A percentile compares a stretch with the other conserved stretches of the same genome.
These are phyloP conservation scores for Hemiprocne comata DNA, from an alignment of 2,113 vertebrate genomes.

Conservation along the genomic window DNA sequence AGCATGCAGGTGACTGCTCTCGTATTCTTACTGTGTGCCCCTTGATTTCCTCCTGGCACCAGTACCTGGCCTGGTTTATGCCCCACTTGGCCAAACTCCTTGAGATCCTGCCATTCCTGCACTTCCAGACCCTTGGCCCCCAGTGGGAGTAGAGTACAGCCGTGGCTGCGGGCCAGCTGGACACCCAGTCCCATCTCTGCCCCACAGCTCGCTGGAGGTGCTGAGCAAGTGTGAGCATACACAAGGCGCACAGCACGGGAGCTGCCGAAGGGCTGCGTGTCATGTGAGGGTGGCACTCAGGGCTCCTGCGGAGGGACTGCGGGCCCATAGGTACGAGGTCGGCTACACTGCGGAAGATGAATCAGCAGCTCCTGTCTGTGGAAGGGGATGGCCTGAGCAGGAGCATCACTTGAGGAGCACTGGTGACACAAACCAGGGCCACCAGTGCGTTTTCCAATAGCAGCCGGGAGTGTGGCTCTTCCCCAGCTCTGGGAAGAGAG, in stretches of 20 bases:
- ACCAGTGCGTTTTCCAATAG: neutral
- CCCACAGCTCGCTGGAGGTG: rapidly evolving
- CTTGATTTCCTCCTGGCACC: neutral
- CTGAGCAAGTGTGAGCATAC: neutral
- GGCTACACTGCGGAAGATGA: neutral
- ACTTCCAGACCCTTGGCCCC: neutral
- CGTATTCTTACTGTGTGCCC: neutral
- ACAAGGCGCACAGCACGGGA: neutral
- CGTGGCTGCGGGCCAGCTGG: neutral
- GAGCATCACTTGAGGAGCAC: neutral
- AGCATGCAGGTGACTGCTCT: neutral
- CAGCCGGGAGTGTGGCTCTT: neutral
- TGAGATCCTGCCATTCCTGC: constrained; percentile 16
- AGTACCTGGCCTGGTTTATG: neutral
- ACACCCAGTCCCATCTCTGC: neutral
- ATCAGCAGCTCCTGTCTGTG: neutral
- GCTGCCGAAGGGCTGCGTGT: neutral
- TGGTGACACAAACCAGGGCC: neutral
- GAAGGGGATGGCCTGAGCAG: neutral
- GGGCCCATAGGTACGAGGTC: rapidly evolving
- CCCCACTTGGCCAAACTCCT: neutral
- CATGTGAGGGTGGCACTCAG: rapidly evolving
- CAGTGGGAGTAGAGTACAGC: neutral
- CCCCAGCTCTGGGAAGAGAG: neutral
- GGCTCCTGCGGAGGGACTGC: rapidly evolving